phyloP scores from a whole-genome alignment of 2,797 vertebrate species.

The Malacoctenus gilli region DNA sequence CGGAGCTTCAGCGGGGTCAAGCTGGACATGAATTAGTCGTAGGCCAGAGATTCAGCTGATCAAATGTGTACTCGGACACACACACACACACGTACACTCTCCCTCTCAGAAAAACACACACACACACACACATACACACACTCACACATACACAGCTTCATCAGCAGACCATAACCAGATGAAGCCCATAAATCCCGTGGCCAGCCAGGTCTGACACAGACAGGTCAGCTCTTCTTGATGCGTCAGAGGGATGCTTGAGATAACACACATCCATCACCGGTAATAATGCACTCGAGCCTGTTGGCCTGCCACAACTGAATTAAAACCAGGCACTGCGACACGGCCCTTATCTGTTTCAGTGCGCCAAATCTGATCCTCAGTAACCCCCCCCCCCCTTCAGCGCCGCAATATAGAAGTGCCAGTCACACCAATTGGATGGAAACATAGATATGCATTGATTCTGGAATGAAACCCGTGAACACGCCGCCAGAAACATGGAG shows the following conservation, averaged over 20 bases:
- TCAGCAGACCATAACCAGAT: slow-evolving; percentile 69
- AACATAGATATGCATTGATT: slow-evolving; percentile 76
- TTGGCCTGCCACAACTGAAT: slow-evolving; percentile 37
- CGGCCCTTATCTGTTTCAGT: slow-evolving; percentile 36
- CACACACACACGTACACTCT: slow-evolving; percentile 7
- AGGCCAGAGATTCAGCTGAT: slow-evolving; percentile 43
- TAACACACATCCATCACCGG: slow-evolving; percentile 77
- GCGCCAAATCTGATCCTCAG: slow-evolving; percentile 29
- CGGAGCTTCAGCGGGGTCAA: slow-evolving; percentile 18
- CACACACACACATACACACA: slow-evolving; percentile 27
- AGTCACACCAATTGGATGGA: slow-evolving; percentile 55
- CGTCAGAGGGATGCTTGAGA: slow-evolving; percentile 68
- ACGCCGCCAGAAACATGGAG: slow-evolving; percentile 34
- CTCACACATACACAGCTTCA: slow-evolving; percentile 36
- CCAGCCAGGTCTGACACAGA: slow-evolving; percentile 76
- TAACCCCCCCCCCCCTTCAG: slow-evolving; percentile 43
- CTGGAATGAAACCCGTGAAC: slow-evolving; percentile 61
- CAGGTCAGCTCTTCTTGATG: slow-evolving; percentile 74
- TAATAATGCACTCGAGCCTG: slow-evolving; percentile 67
- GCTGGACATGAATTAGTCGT: slow-evolving; percentile 35
- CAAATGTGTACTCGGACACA: slow-evolving; percentile 57
- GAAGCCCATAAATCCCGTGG: slow-evolving; percentile 78
- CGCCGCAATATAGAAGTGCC: slow-evolving; percentile 46
- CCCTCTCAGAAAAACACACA: slow-evolving; percentile 16
- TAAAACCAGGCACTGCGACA: slow-evolving; percentile 46